Percentiles rank a stretch among this genome's conserved stretches.
Conservation (phyloP, 2,888 invertebrate species). For the Thereva unica region DNA sequence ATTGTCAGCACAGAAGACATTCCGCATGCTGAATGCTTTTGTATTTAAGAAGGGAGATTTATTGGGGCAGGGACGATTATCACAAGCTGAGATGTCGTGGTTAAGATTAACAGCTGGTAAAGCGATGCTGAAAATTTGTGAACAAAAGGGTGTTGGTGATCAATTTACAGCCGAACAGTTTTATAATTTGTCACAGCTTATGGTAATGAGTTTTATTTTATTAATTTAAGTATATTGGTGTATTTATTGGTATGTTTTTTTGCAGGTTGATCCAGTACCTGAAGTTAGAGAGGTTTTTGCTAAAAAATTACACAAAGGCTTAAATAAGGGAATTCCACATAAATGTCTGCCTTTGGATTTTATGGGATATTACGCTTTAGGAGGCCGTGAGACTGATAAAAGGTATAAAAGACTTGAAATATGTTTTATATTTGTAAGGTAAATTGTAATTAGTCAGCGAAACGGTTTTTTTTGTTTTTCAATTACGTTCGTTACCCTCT, state of each 20-base stretch:
- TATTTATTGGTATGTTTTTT: constrained; percentile 8
- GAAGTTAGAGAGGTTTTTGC: constrained; percentile 90
- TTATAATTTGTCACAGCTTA: constrained; percentile 87
- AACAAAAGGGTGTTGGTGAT: constrained; percentile 94
- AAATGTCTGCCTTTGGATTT: constrained; percentile 94
- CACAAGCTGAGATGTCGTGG: constrained; percentile 91
- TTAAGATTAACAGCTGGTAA: constrained; percentile 89
- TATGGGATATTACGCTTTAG: constrained; percentile 92
- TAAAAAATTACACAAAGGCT: constrained; percentile 88
- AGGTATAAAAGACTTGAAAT: constrained; percentile 55
- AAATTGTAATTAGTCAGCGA: no score
- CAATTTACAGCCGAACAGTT: constrained; percentile 94
- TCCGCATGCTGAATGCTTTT: constrained; percentile 92
- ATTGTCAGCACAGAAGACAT: constrained; percentile 88
- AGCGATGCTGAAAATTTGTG: constrained; percentile 95
- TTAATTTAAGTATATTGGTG: background rate
- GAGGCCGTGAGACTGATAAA: constrained; percentile 85
- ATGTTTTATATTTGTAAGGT: no score
- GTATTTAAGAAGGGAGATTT: constrained; percentile 91
- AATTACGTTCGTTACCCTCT: no score
- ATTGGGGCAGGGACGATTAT: constrained; percentile 71
- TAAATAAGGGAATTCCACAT: constrained; percentile 79
- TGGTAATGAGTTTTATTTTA: constrained; percentile 64
- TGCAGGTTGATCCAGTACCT: constrained; percentile 71
- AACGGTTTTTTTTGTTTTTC: no score